A percentile compares a stretch with the other conserved stretches of the same genome.
These are phyloP conservation scores for Planococcus citri DNA, from an alignment of 1,140 invertebrate genomes.

Conservation along the genomic window DNA sequence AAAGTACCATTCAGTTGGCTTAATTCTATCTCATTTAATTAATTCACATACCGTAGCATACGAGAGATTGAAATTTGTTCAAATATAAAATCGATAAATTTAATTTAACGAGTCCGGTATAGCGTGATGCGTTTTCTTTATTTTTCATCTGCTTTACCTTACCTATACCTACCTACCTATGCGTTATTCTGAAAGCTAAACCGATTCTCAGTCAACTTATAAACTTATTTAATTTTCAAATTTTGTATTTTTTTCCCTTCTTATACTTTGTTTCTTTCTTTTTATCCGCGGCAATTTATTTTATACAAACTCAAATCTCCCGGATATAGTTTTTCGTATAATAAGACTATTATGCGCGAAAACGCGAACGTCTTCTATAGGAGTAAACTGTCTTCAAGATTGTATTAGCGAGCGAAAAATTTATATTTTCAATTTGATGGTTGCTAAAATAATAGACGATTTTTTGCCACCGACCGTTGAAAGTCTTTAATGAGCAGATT, in stretches of 20 bases:
- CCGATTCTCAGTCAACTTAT: not conserved
- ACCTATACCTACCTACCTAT: too few species aligned
- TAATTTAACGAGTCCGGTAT: not conserved
- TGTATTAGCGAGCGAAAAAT: too few species aligned
- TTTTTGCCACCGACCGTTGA: too few species aligned
- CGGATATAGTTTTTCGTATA: not conserved
- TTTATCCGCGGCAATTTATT: not conserved
- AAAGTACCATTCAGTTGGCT: too few species aligned
- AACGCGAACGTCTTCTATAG: not conserved
- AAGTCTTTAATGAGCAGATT: too few species aligned
- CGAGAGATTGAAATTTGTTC: not conserved
- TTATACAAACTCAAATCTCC: slow-evolving; percentile 7
- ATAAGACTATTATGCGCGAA: not conserved
- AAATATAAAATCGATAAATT: slow-evolving; percentile 3
- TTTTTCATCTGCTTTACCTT: too few species aligned
- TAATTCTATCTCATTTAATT: not conserved
- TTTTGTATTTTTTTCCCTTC: not conserved
- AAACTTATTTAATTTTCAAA: not conserved
- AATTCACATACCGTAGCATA: not conserved
- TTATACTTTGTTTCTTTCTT: too few species aligned
- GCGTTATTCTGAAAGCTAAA: too few species aligned
- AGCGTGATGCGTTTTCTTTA: not conserved
- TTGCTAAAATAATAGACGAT: too few species aligned
- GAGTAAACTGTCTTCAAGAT: not conserved
- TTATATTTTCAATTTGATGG: too few species aligned